These are phyloP conservation scores for Halcyon smyrnensis DNA, from an alignment of 2,797 vertebrate genomes.

Conservation along the genomic window DNA sequence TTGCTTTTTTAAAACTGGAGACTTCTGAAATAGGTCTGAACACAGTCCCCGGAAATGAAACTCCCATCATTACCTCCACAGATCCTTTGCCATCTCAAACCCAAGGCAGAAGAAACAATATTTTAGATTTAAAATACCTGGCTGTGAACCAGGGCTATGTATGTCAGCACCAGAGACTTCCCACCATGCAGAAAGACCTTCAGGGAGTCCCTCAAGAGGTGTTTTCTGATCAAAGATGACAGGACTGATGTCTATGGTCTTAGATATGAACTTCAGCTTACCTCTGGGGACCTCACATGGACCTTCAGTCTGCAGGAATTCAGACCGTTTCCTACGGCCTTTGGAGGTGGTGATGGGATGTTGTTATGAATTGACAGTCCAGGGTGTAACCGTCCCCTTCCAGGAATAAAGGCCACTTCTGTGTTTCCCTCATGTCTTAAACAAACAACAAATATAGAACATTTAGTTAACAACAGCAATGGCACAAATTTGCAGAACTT, in stretches of 20 bases:
- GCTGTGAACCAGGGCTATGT: not conserved
- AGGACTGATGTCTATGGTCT: not conserved
- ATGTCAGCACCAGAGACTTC: not conserved
- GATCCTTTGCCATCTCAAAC: not conserved
- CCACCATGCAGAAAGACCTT: not conserved
- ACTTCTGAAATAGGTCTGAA: slow-evolving; percentile 22
- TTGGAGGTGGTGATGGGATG: slow-evolving; percentile 57
- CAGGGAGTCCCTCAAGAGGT: not conserved
- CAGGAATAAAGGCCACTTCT: slow-evolving; percentile 91
- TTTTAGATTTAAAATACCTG: not conserved
- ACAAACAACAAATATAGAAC: not conserved
- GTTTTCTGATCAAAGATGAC: not conserved
- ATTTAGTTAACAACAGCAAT: not conserved
- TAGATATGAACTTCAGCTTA: slow-evolving; percentile 41
- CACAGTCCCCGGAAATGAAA: not conserved
- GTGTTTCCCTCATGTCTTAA: slow-evolving; percentile 83
- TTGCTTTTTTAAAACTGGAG: not conserved
- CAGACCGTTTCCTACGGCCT: slow-evolving; percentile 79
- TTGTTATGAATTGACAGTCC: slow-evolving; percentile 81
- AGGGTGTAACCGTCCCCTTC: slow-evolving; percentile 81
- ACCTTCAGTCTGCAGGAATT: slow-evolving; percentile 85
- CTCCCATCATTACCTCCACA: slow-evolving; percentile 1
- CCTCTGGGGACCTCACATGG: slow-evolving; percentile 87
- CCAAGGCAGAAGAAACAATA: not conserved
- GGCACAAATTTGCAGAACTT: not conserved